These are phyloP conservation scores for Danio aesculapii DNA, from an alignment of 2,797 vertebrate species.

Conservation along the genomic window DNA sequence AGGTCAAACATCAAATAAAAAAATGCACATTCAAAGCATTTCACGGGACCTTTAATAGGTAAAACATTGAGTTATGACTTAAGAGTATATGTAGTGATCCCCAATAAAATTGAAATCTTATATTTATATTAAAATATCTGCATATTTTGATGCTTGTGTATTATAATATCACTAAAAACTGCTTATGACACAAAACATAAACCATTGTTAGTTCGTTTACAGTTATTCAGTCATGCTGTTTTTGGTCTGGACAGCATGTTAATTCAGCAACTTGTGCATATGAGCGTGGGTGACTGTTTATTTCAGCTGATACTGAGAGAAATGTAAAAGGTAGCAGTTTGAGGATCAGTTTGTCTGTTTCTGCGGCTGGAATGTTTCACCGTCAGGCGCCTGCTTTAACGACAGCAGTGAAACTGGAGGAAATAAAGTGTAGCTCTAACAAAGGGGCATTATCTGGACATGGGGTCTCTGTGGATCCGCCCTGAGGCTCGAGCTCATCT, in stretches of 20 bases:
- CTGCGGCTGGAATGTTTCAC: neutral
- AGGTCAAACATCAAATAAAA: too few relatives aligned
- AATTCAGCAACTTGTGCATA: neutral
- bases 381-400: neutral
- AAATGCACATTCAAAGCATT: too few relatives aligned
- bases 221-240: neutral
- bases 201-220: neutral
- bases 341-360: neutral
- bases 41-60: too few relatives aligned
- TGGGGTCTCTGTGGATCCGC: neutral
- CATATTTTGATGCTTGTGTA: too few relatives aligned
- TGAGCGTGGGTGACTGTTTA: neutral
- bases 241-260: neutral
- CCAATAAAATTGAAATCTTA: too few relatives aligned
- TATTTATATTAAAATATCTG: too few relatives aligned
- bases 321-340: neutral
- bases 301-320: neutral
- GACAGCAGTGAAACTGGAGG: conserved; percentile 19
- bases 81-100: too few relatives aligned
- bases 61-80: too few relatives aligned
- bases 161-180: too few relatives aligned
- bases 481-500: conserved; percentile 11
- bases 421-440: neutral
- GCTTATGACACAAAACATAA: too few relatives aligned
- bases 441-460: conserved; percentile 27